Evolutionary conservation across 2,113 vertebrate species (phyloP).

Genomic region (Calypte anna): DNA sequence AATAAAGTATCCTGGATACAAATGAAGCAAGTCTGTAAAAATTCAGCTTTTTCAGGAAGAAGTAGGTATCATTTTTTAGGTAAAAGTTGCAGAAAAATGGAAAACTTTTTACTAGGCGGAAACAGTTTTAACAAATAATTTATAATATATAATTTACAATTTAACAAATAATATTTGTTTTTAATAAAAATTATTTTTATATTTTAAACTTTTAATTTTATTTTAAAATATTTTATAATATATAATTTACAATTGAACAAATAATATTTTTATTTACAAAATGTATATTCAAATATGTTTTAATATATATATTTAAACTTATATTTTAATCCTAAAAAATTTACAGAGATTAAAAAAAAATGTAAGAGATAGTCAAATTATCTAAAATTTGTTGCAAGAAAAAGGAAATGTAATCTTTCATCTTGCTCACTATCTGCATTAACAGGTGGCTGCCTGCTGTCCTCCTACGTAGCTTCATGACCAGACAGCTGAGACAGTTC

Average conservation of each 20-base stretch:
- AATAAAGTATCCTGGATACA: background rate
- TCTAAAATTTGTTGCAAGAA: background rate
- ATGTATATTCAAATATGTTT: background rate
- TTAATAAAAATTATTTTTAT: too few relatives aligned
- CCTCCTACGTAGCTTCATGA: background rate
- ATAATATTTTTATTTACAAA: background rate
- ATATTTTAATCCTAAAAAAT: background rate
- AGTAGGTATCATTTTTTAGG: rapidly evolving
- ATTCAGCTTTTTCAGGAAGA: background rate
- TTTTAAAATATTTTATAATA: too few relatives aligned
- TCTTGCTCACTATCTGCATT: background rate
- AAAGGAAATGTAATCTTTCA: background rate
- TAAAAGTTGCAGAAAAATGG: background rate
- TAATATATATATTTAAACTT: background rate
- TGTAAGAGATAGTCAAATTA: background rate
- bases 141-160: too few relatives aligned
- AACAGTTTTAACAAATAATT: background rate
- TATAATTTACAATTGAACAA: background rate
- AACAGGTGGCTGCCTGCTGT: background rate
- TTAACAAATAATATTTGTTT: background rate
- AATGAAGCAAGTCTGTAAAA: rapidly evolving
- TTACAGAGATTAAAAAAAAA: background rate
- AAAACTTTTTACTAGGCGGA: background rate
- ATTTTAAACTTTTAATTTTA: too few relatives aligned
- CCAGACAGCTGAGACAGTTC: background rate